phyloP scores from a whole-genome alignment of 2,888 invertebrate species.

The Drosophila nr. perissopoda region DNA sequence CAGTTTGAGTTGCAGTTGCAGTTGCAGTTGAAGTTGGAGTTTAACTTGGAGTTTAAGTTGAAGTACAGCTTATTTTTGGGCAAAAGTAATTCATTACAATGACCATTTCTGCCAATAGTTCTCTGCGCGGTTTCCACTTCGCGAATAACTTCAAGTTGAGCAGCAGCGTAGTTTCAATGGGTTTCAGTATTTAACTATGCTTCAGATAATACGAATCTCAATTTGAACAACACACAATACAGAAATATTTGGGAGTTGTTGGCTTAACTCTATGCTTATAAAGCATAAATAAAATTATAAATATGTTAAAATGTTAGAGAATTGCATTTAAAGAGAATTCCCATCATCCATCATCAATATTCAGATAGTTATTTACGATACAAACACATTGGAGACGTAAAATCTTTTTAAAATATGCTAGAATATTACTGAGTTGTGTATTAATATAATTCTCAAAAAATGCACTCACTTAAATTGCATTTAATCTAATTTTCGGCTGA shows the following conservation, averaged over 20 bases:
- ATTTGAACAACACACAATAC: not conserved
- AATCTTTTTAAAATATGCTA: too few relatives aligned
- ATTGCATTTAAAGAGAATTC: too few relatives aligned
- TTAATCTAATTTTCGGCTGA: too few relatives aligned
- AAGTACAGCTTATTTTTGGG: constrained; percentile 33
- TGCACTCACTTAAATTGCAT: not conserved
- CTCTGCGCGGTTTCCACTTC: constrained; percentile 12
- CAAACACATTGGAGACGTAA: too few relatives aligned
- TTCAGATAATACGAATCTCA: not conserved
- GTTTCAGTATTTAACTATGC: not conserved
- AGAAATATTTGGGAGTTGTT: not conserved
- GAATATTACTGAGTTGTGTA: too few relatives aligned
- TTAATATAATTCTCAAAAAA: not conserved
- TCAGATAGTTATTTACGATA: too few relatives aligned
- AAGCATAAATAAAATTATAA: too few relatives aligned
- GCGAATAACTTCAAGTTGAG: constrained; percentile 4
- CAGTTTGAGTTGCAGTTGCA: constrained; percentile 30
- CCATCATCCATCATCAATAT: too few relatives aligned
- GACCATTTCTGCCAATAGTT: constrained; percentile 47
- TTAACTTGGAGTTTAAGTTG: constrained; percentile 36
- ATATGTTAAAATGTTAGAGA: too few relatives aligned
- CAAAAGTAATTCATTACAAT: constrained; percentile 63
- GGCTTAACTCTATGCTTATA: too few relatives aligned
- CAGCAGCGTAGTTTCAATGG: constrained; percentile 1
- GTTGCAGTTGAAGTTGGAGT: constrained; percentile 36